Evolutionary conservation across 2,797 vertebrate species (phyloP), one percentile per base, ranked within the genome.

Genomic region (Acestrorhynchus altus): DNA sequence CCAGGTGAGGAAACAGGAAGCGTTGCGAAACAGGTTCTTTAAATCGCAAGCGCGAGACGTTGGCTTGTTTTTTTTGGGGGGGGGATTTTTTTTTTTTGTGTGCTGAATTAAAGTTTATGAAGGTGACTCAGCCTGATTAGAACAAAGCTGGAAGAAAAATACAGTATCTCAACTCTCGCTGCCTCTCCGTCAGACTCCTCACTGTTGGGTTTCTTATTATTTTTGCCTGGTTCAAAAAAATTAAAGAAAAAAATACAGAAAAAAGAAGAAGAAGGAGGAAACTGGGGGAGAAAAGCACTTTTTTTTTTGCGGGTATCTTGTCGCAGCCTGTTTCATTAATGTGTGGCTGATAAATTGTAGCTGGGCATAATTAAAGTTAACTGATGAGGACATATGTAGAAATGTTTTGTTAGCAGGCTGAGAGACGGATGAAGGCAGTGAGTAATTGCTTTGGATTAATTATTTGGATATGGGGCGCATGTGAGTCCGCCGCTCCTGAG

Each of bases 401-500:
- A 93, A 92, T 94, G 92, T 94, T 93, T 94, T 94, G 92, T 93
- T 94, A 92, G 91, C 92, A 88, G 88, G 89, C 88, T 86, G 89
- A 93, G 90, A 90, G 92, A 92, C 90, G 92, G 92, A 94, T 93
- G 92, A 93, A 94, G 92, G 90, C 91, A 87, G 91, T 92, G 92
- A 93, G 92, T 94, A 94, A 94, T 94, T 94, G 93, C 92, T 93
- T 92, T 91, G 93, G 93, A 94, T 93, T 94, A 93, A 94, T 93
- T 94, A 93, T 93, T 94, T 93, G 92, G 92, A 93, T 93, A 92
- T 84, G 86, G 89, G 88, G 90, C 75, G 90, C 89, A 86, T 89
- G 91, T 90, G 91, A 90, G 89, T 90, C 72, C 76, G 60, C 89
- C 88, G 88, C 91, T 94, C 92, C 91, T 81, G 87, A 90, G 92